Conservation (phyloP, 1,140 invertebrate species). For the Drosophila simulans region DNA sequence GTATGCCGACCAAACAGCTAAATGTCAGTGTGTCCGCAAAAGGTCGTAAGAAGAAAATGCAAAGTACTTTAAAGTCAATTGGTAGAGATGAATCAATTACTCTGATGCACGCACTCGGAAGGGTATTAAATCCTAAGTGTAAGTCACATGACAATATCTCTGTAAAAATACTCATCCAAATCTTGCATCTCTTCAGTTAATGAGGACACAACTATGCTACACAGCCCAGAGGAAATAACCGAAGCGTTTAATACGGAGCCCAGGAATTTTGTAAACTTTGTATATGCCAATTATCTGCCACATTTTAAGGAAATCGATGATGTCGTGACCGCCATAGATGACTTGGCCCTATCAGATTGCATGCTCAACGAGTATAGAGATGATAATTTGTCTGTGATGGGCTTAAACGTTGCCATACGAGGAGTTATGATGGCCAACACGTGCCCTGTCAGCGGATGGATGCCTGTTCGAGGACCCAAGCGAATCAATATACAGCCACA, state of each 20-base stretch:
- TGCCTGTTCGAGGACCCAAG: slow-evolving; percentile 88
- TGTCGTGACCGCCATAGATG: slow-evolving; percentile 86
- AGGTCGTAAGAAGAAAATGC: slow-evolving; percentile 61
- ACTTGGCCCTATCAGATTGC: slow-evolving; percentile 87
- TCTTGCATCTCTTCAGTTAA: slow-evolving; percentile 21
- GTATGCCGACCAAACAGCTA: slow-evolving; percentile 57
- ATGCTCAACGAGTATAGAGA: slow-evolving; percentile 89
- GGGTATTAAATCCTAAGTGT: slow-evolving; percentile 91
- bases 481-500: slow-evolving; percentile 54
- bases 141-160: slow-evolving; percentile 34
- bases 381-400: slow-evolving; percentile 85
- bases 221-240: slow-evolving; percentile 88
- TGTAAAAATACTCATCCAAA: neutral
- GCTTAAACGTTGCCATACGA: slow-evolving; percentile 87
- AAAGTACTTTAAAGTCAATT: slow-evolving; percentile 85
- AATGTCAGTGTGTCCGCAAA: slow-evolving; percentile 29
- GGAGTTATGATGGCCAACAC: slow-evolving; percentile 90
- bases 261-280: slow-evolving; percentile 87
- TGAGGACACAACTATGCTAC: slow-evolving; percentile 85
- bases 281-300: slow-evolving; percentile 90
- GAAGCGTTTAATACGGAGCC: slow-evolving; percentile 88
- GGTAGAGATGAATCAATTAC: slow-evolving; percentile 88
- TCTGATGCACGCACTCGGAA: slow-evolving; percentile 90
- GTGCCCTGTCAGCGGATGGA: slow-evolving; percentile 88
- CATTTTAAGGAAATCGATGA: slow-evolving; percentile 88